phyloP scores from a whole-genome alignment of 1,140 invertebrate genomes.

The Cydia strobilella region DNA sequence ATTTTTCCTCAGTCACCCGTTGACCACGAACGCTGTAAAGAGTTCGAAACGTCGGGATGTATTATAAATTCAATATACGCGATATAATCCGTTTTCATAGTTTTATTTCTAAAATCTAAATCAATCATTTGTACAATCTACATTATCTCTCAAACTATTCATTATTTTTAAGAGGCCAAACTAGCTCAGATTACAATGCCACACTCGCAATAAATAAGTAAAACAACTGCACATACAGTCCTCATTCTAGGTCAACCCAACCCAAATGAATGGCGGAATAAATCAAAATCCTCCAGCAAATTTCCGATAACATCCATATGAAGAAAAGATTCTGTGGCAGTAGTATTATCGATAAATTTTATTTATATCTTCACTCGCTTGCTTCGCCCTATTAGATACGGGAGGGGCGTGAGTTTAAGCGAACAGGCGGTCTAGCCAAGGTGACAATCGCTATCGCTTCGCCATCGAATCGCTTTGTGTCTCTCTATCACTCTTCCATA shows the following conservation, averaged over 20 bases:
- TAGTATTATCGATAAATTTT: conserved; percentile 31
- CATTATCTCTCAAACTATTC: neutral
- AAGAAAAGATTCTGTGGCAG: conserved; percentile 31
- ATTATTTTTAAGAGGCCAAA: neutral
- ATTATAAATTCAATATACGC: no score
- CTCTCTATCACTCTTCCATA: no score
- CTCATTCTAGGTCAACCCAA: conserved; percentile 13
- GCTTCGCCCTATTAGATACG: conserved; percentile 22
- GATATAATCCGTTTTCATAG: no score
- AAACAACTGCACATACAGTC: neutral
- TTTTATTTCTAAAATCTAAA: no score
- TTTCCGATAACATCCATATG: conserved; percentile 21
- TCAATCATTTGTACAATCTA: neutral
- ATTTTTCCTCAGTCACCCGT: no score
- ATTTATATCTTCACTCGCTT: conserved; percentile 24
- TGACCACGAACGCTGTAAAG: no score
- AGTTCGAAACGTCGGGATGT: no score
- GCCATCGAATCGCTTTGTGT: no score
- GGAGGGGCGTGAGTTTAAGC: neutral
- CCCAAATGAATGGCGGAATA: conserved; percentile 17
- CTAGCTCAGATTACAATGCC: neutral
- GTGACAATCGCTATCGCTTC: no score
- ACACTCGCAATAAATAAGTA: neutral
- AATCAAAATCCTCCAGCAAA: conserved; percentile 24
- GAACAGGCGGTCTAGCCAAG: no score